Evolutionary conservation across 2,888 invertebrate species (phyloP).

Genomic region (Neoscelio sp.): DNA sequence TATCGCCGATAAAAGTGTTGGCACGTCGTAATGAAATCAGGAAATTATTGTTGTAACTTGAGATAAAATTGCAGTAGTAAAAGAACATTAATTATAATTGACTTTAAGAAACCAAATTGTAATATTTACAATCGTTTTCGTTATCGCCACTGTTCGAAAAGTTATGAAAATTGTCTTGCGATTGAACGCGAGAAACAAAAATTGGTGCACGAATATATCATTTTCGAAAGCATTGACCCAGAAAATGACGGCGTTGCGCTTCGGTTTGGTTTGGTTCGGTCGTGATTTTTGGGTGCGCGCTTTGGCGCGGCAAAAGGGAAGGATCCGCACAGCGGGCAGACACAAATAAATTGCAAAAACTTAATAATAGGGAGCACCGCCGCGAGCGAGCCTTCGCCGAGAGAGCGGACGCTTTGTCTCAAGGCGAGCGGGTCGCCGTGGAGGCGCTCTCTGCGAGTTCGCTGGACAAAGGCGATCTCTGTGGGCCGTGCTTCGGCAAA

Average conservation of each 20-base stretch:
- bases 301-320: slow-evolving; percentile 62
- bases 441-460: slow-evolving; percentile 76
- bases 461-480: slow-evolving; percentile 73
- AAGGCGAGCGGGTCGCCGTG: slow-evolving; percentile 79
- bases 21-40: no score
- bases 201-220: slow-evolving; percentile 49
- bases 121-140: no score
- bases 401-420: slow-evolving; percentile 78
- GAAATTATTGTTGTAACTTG: no score
- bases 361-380: slow-evolving; percentile 82
- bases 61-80: no score
- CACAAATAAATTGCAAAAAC: slow-evolving; percentile 83
- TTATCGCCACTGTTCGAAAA: no score
- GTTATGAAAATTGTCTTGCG: no score
- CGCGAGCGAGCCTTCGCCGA: slow-evolving; percentile 69
- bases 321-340: slow-evolving; percentile 76
- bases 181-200: no score
- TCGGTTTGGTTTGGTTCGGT: slow-evolving; percentile 34
- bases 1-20: no score
- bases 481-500: slow-evolving; percentile 52
- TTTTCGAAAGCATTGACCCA: slow-evolving; percentile 65
- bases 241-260: slow-evolving; percentile 40
- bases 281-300: slow-evolving; percentile 64
- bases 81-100: no score
- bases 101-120: no score